These are phyloP conservation scores for Eupithecia tripunctaria DNA, from an alignment of 2,888 invertebrate species.

Conservation along the genomic window DNA sequence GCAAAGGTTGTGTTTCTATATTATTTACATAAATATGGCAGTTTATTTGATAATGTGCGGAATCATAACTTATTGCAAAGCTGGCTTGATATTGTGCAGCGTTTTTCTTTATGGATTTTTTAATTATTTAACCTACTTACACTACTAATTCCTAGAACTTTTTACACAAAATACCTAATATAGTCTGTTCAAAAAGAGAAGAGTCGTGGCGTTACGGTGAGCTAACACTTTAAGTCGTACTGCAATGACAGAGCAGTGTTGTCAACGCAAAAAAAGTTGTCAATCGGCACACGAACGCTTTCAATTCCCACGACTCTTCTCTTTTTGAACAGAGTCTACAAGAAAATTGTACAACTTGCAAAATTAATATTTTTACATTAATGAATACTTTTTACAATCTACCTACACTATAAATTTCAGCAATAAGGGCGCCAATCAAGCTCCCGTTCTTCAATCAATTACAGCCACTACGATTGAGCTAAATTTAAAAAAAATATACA, in stretches of 20 bases:
- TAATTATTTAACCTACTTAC: not conserved
- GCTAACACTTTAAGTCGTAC: no score
- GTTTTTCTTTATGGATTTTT: not conserved
- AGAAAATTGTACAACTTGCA: not conserved
- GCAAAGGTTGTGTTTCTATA: slow-evolving; percentile 13
- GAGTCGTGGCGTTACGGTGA: no score
- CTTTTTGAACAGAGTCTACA: no score
- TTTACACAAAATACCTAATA: not conserved
- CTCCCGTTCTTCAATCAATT: not conserved
- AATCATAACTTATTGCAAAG: not conserved
- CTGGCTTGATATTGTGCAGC: not conserved
- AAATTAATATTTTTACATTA: not conserved
- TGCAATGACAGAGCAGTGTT: no score
- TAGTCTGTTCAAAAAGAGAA: no score
- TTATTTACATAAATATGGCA: slow-evolving; percentile 5
- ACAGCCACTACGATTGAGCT: not conserved
- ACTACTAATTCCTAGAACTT: not conserved
- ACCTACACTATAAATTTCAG: not conserved
- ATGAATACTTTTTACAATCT: not conserved
- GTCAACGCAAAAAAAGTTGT: no score
- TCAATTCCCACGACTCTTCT: no score
- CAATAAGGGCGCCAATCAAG: not conserved
- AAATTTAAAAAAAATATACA: not conserved
- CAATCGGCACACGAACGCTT: no score
- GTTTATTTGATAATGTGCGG: not conserved